phyloP scores from a whole-genome alignment of 2,113 vertebrate species.

The Chloropsis hardwickii region DNA sequence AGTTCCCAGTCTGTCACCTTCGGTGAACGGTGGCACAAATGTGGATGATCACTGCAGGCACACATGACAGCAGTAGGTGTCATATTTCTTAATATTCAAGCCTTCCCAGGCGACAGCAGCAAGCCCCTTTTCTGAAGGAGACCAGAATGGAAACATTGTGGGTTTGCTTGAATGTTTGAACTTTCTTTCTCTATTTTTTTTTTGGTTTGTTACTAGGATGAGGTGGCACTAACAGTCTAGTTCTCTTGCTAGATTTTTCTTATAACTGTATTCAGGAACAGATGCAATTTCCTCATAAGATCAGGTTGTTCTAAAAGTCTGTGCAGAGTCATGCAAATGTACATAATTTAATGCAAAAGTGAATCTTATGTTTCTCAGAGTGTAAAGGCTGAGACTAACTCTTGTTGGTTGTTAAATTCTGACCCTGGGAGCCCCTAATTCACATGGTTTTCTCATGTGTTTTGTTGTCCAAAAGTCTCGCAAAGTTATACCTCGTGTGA shows the following conservation, averaged over 20 bases:
- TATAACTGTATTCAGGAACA: neutral
- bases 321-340: neutral
- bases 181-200: neutral
- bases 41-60: neutral
- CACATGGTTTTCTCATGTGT: neutral
- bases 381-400: neutral
- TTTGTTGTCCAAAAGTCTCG: neutral
- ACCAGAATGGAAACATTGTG: neutral
- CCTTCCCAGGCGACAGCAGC: neutral
- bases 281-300: neutral
- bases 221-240: neutral
- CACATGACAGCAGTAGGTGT: neutral
- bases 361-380: neutral
- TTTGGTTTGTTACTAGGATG: neutral
- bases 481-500: accelerated
- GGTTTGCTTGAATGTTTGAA: neutral
- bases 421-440: neutral
- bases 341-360: neutral
- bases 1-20: neutral
- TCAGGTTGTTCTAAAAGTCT: neutral
- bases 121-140: neutral
- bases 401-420: neutral
- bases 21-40: neutral
- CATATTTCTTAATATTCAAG: neutral
- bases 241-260: neutral